Evolutionary conservation across 2,888 invertebrate species (phyloP), one percentile per base, ranked within the genome.

Genomic region (Rotaria sp.): DNA sequence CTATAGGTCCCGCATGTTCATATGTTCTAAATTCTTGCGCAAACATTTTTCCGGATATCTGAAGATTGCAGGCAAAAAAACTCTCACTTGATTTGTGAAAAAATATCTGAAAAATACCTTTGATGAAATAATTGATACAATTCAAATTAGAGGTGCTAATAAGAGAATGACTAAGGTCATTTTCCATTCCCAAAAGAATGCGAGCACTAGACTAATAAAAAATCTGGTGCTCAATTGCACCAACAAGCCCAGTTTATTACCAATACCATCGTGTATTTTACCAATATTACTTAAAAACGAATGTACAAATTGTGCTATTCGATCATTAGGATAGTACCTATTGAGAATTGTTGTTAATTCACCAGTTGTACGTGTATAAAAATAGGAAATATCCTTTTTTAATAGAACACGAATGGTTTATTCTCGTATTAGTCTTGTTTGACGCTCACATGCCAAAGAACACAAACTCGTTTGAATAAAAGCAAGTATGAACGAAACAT

Each of bases 201-300:
- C 92, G 67, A 95, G 92, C 3, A 93, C 92, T 35, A 95, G 90
- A 0, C 94, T 93, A 35, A 94, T 93, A 18, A 94, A 87, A 89
- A 94, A 94, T 0, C 94, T 93, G 0, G 94, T 91, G 88, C 94
- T 92, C 90, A 94, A 94, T 90, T 94, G 94, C 11, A 94, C 90
- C 89, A 95, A 94, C 88, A 94, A 94, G 0, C 94, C 93, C 55
- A 95, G 92, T 90, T 95, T 95, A 90, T 95, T 95, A 0, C 95
- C 95, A 75, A 95, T 93, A 18, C 95, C 95, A 88, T 95, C 95
- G 91, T 95, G 95, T 88, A 95, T 92, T 91, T 90, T 90, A 41
- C 89, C 88, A 41, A 91, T 89, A 86, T 91, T 90, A 18, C 86
- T 86, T 15, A 50, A 50, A 18, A 59, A 59, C 10, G 10, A 15